phyloP scores from a whole-genome alignment of 2,888 invertebrate species.

The Xanthorhoe spadicearia region DNA sequence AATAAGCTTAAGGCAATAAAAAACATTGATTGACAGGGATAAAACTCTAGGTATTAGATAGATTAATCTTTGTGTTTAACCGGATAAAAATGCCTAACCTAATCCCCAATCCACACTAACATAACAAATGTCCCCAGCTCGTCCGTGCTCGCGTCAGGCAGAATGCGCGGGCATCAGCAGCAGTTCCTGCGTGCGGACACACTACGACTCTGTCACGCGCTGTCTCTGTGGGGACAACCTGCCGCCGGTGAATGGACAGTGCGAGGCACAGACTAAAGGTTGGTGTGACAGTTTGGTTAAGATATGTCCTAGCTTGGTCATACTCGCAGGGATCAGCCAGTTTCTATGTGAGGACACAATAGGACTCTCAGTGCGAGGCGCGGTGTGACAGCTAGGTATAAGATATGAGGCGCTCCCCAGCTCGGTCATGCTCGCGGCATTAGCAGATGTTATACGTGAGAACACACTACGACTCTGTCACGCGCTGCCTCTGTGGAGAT shows the following conservation, averaged over 20 bases:
- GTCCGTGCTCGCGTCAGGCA: slow-evolving; percentile 85
- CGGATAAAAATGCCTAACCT: too few species aligned
- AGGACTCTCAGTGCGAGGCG: too few species aligned
- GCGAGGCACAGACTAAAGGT: slow-evolving; percentile 87
- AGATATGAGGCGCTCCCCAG: too few species aligned
- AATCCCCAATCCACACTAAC: neutral
- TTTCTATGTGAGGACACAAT: too few species aligned
- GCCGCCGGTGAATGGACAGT: slow-evolving; percentile 87
- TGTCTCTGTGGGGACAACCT: slow-evolving; percentile 89
- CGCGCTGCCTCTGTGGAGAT: slow-evolving; percentile 89
- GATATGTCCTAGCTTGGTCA: too few species aligned
- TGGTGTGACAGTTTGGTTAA: too few species aligned
- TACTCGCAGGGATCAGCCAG: too few species aligned
- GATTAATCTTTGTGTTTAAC: too few species aligned
- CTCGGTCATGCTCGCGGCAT: slow-evolving; percentile 86
- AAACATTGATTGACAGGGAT: too few species aligned
- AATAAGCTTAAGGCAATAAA: too few species aligned
- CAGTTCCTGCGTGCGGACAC: slow-evolving; percentile 87
- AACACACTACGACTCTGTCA: slow-evolving; percentile 85
- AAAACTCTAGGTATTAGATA: too few species aligned
- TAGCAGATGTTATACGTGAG: slow-evolving; percentile 87
- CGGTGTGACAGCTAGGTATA: too few species aligned
- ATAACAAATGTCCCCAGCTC: slow-evolving; percentile 67
- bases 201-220: slow-evolving; percentile 85
- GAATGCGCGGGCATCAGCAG: slow-evolving; percentile 87